These are phyloP conservation scores for Amphipoea oculea DNA, from an alignment of 2,888 invertebrate genomes.

Conservation along the genomic window DNA sequence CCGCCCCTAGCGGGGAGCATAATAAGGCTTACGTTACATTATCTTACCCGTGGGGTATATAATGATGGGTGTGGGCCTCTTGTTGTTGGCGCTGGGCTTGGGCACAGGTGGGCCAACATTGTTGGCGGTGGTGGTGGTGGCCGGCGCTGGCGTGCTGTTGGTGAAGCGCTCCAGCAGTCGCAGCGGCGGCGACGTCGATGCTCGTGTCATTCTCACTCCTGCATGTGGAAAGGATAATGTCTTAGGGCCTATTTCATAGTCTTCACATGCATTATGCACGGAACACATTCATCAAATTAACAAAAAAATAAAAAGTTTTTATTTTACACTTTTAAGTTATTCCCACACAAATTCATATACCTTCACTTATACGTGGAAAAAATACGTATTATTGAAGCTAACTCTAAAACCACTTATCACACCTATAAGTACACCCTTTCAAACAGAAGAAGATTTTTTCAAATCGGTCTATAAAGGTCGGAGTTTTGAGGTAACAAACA, in stretches of 20 bases:
- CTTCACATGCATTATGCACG: neutral
- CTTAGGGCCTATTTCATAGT: neutral
- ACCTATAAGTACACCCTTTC: too few relatives aligned
- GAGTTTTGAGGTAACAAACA: too few relatives aligned
- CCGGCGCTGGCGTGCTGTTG: constrained; percentile 72
- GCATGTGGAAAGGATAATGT: neutral
- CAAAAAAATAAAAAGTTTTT: neutral
- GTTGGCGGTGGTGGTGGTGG: constrained; percentile 73
- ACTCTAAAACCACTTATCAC: too few relatives aligned
- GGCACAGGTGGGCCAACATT: constrained; percentile 75
- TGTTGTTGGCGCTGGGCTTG: constrained; percentile 88
- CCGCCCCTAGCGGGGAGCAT: neutral
- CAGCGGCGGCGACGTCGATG: constrained; percentile 75
- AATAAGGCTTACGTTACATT: neutral
- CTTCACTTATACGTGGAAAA: too few relatives aligned
- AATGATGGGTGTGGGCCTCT: constrained; percentile 92
- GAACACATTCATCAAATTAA: neutral
- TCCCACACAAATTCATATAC: too few relatives aligned
- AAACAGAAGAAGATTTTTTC: neutral
- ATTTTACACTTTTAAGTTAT: too few relatives aligned
- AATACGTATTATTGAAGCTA: too few relatives aligned
- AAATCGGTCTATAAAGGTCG: neutral
- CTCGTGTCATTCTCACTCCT: constrained; percentile 76
- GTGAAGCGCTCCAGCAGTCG: constrained; percentile 79
- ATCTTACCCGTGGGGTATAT: constrained; percentile 81